These are phyloP conservation scores for Actenoides hombroni DNA, from an alignment of 2,113 vertebrate genomes.

Conservation along the genomic window DNA sequence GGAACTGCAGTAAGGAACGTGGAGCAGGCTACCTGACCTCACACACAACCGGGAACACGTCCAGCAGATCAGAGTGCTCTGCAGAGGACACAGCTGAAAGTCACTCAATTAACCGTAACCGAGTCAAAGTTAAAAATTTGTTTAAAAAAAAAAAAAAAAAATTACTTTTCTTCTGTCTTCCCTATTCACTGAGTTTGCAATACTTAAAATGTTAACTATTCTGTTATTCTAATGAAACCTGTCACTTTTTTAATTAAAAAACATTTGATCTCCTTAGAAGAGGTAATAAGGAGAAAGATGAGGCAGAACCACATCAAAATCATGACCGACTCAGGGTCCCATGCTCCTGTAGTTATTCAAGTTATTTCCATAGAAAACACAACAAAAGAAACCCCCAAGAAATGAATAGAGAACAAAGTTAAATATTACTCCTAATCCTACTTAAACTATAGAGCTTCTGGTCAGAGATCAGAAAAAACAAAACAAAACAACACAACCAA, in stretches of 20 bases:
- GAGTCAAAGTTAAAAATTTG: too few species aligned
- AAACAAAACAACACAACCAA: neutral
- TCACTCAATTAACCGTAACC: neutral
- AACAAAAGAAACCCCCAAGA: neutral
- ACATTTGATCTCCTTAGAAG: neutral
- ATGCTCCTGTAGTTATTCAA: neutral
- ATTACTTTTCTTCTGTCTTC: neutral
- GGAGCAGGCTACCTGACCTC: neutral
- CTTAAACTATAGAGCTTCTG: neutral
- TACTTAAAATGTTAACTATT: neutral
- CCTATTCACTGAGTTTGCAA: neutral
- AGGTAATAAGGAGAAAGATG: neutral
- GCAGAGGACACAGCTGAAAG: neutral
- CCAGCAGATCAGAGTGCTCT: neutral
- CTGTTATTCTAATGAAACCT: neutral
- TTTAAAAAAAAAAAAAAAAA: neutral
- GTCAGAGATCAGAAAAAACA: neutral
- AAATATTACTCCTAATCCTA: neutral
- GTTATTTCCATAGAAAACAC: neutral
- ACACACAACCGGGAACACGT: fast-evolving
- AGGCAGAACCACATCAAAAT: neutral
- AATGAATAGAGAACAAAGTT: neutral
- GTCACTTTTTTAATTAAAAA: neutral
- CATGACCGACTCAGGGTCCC: neutral
- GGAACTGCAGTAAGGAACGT: neutral